Base-by-base conservation (phyloP, 2,888 invertebrate genomes). In the Minunthozetes semirufus region DNA sequence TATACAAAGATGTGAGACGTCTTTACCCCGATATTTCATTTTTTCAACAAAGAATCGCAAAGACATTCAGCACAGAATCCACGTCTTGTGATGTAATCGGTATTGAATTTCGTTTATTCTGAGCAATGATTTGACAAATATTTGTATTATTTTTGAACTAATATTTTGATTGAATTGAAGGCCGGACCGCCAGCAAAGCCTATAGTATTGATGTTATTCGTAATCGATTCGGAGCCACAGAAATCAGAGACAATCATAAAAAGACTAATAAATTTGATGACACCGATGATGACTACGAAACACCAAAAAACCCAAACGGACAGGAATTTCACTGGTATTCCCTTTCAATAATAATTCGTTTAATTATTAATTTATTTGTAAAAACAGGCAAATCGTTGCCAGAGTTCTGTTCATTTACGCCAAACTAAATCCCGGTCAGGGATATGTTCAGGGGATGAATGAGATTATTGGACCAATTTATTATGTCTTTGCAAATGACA, bases 381-480 rank as follows among this genome's bases (percentile, higher is more conserved):
- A 66, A 15, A 70, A 33, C 56, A 76, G 98, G 98, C 97, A 99
- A 85, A 77, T 98, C 4, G 92, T 96, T 0, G 96, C 99, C 82
- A 86, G 99, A 77, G 94, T 99, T 83, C 86, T 99, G 76, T 99
- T 99, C 84, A 87, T 99, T 0, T 99, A 98, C 83, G 95, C 96
- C 0, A 99, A 99, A 85, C 86, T 98, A 17, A 99, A 99, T 86
- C 95, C 97, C 0, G 98, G 98, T 0, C 95, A 97, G 82, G 90
- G 95, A 15, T 87, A 87, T 80, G 85, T 86, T n/a, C 86, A 86
- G 85, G 99, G 99, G 73, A 99, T 99, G 98, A 99, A 99, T 85
- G 99, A 99, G 85, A 95, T 99, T 80, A 90, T 99, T 63, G 99
- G 97, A 0, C 98, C 98, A 9, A 94, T 99, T 81, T 99, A 99